Percentiles rank a stretch among this genome's conserved stretches.
Conservation (phyloP, 2,113 vertebrate species). For the Eretmochelys imbricata region DNA sequence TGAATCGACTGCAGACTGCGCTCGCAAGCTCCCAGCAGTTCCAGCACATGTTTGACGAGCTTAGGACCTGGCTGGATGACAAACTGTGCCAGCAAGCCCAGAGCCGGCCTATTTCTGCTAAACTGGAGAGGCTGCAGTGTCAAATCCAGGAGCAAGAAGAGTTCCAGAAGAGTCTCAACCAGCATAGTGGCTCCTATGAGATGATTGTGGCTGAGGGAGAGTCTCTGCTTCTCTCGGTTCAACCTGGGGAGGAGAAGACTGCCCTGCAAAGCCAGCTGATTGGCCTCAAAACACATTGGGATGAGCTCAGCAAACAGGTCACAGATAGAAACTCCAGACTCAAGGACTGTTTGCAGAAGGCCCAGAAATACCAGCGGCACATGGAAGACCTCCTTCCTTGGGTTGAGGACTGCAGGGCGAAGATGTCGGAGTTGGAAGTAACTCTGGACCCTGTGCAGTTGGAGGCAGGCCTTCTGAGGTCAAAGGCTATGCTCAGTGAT, state of each 20-base stretch:
- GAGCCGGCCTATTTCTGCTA: slow-evolving; percentile 86
- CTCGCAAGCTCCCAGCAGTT: slow-evolving; percentile 98
- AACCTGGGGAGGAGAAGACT: slow-evolving; percentile 87
- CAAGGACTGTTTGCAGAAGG: slow-evolving; percentile 88
- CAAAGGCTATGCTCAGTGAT: slow-evolving; percentile 86
- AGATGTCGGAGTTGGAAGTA: slow-evolving; percentile 82
- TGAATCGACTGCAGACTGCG: slow-evolving; percentile 94
- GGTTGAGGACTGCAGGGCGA: slow-evolving; percentile 87
- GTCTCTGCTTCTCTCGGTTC: slow-evolving; percentile 87
- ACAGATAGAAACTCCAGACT: slow-evolving; percentile 83
- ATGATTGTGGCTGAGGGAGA: slow-evolving; percentile 92
- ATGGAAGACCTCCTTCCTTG: slow-evolving; percentile 87
- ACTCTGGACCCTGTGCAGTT: slow-evolving; percentile 87
- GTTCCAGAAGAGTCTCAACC: slow-evolving; percentile 90
- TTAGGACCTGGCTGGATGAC: slow-evolving; percentile 92
- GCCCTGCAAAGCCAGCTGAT: slow-evolving; percentile 87
- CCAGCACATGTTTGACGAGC: slow-evolving; percentile 98
- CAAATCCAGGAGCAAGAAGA: slow-evolving; percentile 91
- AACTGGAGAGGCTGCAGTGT: slow-evolving; percentile 83
- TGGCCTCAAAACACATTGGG: slow-evolving; percentile 90
- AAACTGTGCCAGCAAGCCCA: slow-evolving; percentile 80
- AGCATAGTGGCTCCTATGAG: slow-evolving; percentile 95
- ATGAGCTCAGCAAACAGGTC: slow-evolving; percentile 84
- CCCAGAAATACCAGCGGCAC: slow-evolving; percentile 90
- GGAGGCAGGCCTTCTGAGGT: slow-evolving; percentile 87